phyloP scores from a whole-genome alignment of 2,113 vertebrate species.

The Meleagris gallopavo region DNA sequence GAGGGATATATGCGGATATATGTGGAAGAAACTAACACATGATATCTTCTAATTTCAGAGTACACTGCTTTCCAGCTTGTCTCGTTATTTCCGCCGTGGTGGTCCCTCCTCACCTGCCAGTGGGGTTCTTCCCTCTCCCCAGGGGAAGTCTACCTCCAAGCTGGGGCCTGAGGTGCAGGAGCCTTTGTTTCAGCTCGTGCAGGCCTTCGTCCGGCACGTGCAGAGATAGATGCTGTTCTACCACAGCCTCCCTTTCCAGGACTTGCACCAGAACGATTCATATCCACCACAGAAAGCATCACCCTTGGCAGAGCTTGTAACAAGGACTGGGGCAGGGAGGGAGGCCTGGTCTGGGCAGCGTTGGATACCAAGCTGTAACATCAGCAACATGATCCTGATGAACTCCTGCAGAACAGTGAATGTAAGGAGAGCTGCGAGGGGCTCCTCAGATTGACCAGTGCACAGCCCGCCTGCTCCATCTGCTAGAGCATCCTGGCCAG shows the following conservation, averaged over 20 bases:
- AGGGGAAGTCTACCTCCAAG: conserved; percentile 88
- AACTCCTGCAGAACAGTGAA: background rate
- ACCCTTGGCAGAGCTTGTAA: background rate
- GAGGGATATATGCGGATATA: rapidly evolving
- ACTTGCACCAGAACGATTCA: background rate
- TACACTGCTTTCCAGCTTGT: conserved; percentile 91
- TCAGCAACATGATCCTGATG: background rate
- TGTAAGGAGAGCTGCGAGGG: background rate
- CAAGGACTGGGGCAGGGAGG: conserved; percentile 19
- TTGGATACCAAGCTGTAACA: background rate
- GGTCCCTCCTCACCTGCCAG: conserved; percentile 89
- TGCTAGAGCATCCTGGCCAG: background rate
- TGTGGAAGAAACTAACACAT: background rate
- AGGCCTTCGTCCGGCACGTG: conserved; percentile 92
- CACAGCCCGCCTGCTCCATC: background rate
- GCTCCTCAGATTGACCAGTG: background rate
- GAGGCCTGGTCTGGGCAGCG: conserved; percentile 18
- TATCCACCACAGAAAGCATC: background rate
- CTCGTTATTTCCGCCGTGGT: conserved; percentile 91
- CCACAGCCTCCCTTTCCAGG: background rate
- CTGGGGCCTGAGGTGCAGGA: conserved; percentile 90
- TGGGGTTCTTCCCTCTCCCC: conserved; percentile 85
- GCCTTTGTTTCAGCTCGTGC: conserved; percentile 93
- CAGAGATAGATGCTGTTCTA: conserved; percentile 84
- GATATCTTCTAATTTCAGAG: conserved; percentile 76